Base-by-base conservation (phyloP, 1,140 invertebrate species). In the Bombus waltoni region DNA sequence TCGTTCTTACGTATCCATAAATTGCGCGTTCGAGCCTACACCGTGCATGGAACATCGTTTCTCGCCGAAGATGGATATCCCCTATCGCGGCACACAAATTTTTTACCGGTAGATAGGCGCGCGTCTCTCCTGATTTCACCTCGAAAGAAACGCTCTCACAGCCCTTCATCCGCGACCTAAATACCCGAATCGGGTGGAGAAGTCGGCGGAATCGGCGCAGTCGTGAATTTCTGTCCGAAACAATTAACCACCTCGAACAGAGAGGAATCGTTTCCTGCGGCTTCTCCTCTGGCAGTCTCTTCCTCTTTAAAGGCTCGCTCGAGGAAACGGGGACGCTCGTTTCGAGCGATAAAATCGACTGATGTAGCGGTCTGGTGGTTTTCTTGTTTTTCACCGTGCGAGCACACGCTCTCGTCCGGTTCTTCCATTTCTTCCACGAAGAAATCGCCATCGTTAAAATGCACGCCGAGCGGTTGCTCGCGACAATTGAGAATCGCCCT, bases 71-170 rank as follows among this genome's bases (percentile, higher is more conserved):
- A 75, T 44, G 62, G 71, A 85, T 57, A 85, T 62, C 68, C 73
- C 44, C 73, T 74, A 74, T 74, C 71, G 72, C 32, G 74, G 32
- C 62, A 35, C 10, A 38, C 28, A 47, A 42, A 59, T 78, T 71
- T 40, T 77, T 77, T 68, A 18, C 72, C 25, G 18, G 10, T 11
- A 38, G 6, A 77, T 77, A 76, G 38, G 10, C 15, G 35, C 75
- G 59, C 75, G 38, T 68, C 59, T 83, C 82, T 28, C 44, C 68
- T 32, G 65, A 83, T 83, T 83, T 83, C 74, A 78, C 73, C 62
- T 53, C 5, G 47, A 47, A 65, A 82, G 71, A 76, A 66, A 40
- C 40, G 78, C 22, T 82, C 82, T 42, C 38, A 40, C 73, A 68
- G 65, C 65, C 65, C 65, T 70, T 44, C 62, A 38, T 4, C 47